Conservation (phyloP, 1,140 invertebrate genomes). For the Apis laboriosa region DNA sequence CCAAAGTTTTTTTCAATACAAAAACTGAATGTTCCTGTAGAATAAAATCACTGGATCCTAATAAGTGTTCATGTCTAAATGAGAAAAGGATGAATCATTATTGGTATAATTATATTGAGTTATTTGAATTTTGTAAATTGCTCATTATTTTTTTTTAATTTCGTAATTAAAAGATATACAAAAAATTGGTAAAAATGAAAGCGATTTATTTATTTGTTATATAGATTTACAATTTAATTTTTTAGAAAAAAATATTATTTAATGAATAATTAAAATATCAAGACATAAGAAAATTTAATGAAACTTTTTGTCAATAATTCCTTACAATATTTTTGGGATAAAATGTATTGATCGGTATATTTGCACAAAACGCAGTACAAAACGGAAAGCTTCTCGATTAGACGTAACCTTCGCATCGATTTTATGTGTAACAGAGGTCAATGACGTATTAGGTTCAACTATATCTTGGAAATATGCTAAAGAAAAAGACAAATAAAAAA, state of each 20-base stretch:
- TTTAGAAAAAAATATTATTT: not conserved
- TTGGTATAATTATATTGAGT: conserved; percentile 11
- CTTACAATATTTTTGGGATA: not conserved
- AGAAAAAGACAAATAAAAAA: not conserved
- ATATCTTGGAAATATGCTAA: not conserved
- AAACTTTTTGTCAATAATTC: not conserved
- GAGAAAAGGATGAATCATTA: conserved; percentile 9
- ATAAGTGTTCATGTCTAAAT: conserved; percentile 23
- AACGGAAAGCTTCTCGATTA: conserved; percentile 5
- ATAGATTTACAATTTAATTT: too few species aligned
- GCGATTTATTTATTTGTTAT: not conserved
- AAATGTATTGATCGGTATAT: not conserved
- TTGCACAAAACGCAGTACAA: not conserved
- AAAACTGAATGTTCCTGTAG: conserved; percentile 1
- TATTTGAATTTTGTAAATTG: not conserved
- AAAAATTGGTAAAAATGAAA: not conserved
- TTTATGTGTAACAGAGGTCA: conserved; percentile 59
- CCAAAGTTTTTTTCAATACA: conserved; percentile 25
- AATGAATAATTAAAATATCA: too few species aligned
- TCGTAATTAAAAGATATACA: not conserved
- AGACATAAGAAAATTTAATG: too few species aligned
- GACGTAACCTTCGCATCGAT: conserved; percentile 59
- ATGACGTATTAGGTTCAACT: conserved; percentile 55
- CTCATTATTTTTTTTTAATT: not conserved
- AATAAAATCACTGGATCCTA: conserved; percentile 46